These are phyloP conservation scores for Sitta europaea DNA, from an alignment of 2,113 vertebrate genomes.

Conservation along the genomic window DNA sequence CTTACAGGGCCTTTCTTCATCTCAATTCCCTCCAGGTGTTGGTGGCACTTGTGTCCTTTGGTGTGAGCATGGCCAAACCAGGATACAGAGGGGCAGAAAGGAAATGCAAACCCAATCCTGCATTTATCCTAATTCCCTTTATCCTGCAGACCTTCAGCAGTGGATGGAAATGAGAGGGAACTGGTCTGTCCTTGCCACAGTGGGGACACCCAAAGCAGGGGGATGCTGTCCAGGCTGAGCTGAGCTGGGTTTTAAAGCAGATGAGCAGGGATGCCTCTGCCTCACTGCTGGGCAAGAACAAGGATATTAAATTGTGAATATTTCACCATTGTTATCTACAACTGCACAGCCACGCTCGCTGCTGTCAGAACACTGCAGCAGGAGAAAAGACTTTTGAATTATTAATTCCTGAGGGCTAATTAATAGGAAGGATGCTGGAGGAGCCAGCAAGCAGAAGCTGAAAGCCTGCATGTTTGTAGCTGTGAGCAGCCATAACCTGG, in stretches of 20 bases:
- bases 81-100: background rate
- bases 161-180: background rate
- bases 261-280: background rate
- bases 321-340: background rate
- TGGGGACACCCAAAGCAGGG: background rate
- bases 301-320: background rate
- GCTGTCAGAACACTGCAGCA: background rate
- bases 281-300: background rate
- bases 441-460: background rate
- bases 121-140: background rate
- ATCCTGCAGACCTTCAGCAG: background rate
- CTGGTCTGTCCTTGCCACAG: background rate
- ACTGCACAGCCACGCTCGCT: background rate
- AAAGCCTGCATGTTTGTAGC: background rate
- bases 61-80: accelerated
- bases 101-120: background rate
- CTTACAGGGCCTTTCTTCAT: background rate
- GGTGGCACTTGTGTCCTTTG: background rate
- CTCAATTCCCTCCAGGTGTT: background rate
- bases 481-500: background rate
- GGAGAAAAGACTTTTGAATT: background rate
- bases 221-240: background rate
- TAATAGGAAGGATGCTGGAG: background rate
- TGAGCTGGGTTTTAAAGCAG: background rate
- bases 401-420: constrained; percentile 21